phyloP scores from a whole-genome alignment of 2,888 invertebrate species.

The Mesopsocus fuscifrons region DNA sequence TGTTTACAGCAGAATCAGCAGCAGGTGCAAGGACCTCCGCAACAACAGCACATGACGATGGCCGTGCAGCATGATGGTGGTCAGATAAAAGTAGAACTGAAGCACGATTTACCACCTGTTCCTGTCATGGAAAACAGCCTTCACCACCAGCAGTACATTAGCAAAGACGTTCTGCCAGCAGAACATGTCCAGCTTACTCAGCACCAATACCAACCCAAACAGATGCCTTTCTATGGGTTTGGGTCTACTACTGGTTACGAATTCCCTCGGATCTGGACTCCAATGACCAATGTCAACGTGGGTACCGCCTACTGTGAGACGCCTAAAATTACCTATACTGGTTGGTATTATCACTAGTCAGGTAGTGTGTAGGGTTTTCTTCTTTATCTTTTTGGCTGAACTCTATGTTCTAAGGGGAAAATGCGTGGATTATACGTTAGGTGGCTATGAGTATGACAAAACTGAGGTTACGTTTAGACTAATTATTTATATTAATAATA shows the following conservation, averaged over 20 bases:
- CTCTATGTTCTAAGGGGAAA: too few relatives aligned
- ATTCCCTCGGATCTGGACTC: slow-evolving; percentile 6
- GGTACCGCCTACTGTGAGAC: slow-evolving; percentile 1
- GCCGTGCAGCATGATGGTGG: background rate
- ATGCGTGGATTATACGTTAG: too few relatives aligned
- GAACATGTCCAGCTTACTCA: slow-evolving; percentile 1
- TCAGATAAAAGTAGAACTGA: background rate
- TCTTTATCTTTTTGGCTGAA: background rate
- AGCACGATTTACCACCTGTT: background rate
- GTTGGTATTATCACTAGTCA: background rate
- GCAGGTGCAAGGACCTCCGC: background rate
- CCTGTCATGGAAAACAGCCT: slow-evolving; percentile 4
- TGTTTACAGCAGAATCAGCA: background rate
- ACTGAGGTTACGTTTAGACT: too few relatives aligned
- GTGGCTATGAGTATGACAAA: too few relatives aligned
- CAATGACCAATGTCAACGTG: slow-evolving; percentile 6
- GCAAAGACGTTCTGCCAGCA: background rate
- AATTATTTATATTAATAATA: too few relatives aligned
- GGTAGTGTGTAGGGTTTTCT: background rate
- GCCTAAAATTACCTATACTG: slow-evolving; percentile 1
- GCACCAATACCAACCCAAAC: slow-evolving; percentile 7
- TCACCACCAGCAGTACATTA: slow-evolving; percentile 1
- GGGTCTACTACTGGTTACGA: slow-evolving; percentile 2
- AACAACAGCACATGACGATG: background rate
- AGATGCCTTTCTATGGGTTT: slow-evolving; percentile 9